Evolutionary conservation across 2,113 vertebrate genomes (phyloP), one percentile per base, ranked within the genome.

Genomic region (Romanogobio albipinnatus): DNA sequence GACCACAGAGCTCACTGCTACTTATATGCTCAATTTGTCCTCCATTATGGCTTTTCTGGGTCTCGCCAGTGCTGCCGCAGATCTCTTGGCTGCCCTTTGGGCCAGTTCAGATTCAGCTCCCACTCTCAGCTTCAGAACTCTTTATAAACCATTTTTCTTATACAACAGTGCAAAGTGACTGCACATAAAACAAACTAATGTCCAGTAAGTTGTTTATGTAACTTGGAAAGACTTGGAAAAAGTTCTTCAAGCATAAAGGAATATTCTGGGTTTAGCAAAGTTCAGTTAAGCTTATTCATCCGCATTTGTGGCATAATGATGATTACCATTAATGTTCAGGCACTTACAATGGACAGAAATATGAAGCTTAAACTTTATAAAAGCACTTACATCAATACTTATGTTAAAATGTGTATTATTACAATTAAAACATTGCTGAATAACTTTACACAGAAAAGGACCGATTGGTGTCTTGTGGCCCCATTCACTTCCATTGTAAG

Each of bases 1-100:
- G 36, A 70, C 84, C 62, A 74, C 64, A 36, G 56, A 51, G 83
- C 71, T 85, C 79, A 61, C 17, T 78, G 36, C 79, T 85, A 11
- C 73, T 73, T 53, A 85, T 73, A 59, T 49, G 78, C 61, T 85
- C 73, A 76, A 84, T 87, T 87, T 87, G 79, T 82, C 29, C 49
- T 82, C 66, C 80, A 82, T 82, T 82, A 82, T 33, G 5, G 64
- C 66, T 53, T 70, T 82, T 71, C 49, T 82, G 47, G 19, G 64
- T 56, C 66, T 71, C 33, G 26, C 64, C 22, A 36, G 49, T 71
- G 45, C 24, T 77, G 62, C 47, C 5, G 7, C 49, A n/a, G 24
- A 36, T 70, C 49, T 71, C 64, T 82, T 11, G 0, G 11, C 47
- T 71, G 80, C 47, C 80, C 49, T 51, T 82, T 71, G 80, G 64